Evolutionary conservation across 2,113 vertebrate genomes (phyloP), one percentile per base, ranked within the genome.

Genomic region (Rostratula benghalensis): DNA sequence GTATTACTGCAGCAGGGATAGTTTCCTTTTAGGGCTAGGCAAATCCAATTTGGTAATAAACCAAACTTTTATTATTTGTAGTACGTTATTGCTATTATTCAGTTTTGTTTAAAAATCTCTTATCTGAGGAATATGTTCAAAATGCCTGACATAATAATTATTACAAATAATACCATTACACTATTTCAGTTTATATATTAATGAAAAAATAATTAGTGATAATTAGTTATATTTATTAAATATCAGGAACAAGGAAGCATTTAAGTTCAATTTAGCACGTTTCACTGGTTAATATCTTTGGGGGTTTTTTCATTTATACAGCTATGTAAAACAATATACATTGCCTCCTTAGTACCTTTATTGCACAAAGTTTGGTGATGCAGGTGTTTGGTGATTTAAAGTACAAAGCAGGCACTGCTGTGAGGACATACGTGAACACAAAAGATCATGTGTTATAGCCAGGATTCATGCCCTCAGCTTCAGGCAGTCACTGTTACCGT

Each of bases 11-110:
- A 64, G 27, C 50, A 94, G 56, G 17, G 15, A 70, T 57, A 51
- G 92, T 89, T 78, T 87, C 14, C 20, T 81, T 94, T 95, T 80
- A 83, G 63, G 54, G 60, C 28, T 87, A 91, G 17, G 24, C 10
- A 96, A 91, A 95, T 87, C 21, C 37, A 96, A 84, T 39, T 13
- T 84, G 60, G 21, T 65, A 67, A 90, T 81, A 83, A 63, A 96
- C 24, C 8, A 57, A 87, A 51, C 11, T 78, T 91, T 78, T 57
- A 48, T 82, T 89, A 19, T 84, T 89, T 80, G 27, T 70, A 51
- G 76, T 90, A 69, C 84, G 57, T 87, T 9, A 77, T 96, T 25
- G 6, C 17, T 88, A 35, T 80, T 89, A 81, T 30, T 69, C 8
- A 59, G 19, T 65, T 93, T 93, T 88, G 61, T 57, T 94, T 90